Conservation (phyloP, 2,113 vertebrate species). For the Chamaetylas fuelleborni region DNA sequence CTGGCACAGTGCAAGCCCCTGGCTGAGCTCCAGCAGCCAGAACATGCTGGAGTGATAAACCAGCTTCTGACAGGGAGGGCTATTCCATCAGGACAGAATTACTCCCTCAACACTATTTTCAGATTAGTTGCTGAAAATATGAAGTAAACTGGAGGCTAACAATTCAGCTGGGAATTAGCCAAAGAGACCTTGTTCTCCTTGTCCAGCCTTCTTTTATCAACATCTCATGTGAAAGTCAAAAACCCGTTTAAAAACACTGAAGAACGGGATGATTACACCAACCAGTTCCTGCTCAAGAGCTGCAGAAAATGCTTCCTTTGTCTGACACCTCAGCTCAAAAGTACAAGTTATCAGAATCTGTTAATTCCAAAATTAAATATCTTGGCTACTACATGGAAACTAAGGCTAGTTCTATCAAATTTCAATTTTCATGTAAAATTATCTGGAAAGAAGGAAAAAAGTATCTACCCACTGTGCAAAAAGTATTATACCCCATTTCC, state of each 20-base stretch:
- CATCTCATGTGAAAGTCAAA: neutral
- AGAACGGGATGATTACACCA: neutral
- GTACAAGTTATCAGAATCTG: neutral
- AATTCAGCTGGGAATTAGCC: constrained; percentile 14
- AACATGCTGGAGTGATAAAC: neutral
- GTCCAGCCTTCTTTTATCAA: neutral
- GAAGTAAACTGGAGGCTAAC: neutral
- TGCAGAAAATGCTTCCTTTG: neutral
- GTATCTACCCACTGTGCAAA: neutral
- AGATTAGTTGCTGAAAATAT: constrained; percentile 14
- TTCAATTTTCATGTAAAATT: neutral
- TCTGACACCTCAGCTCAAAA: neutral
- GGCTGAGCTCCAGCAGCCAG: neutral
- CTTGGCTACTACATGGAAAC: neutral
- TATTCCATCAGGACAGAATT: neutral
- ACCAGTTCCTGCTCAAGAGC: neutral
- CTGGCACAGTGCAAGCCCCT: neutral
- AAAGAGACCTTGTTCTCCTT: neutral
- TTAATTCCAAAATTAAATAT: neutral
- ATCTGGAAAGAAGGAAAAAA: neutral
- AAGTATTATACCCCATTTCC: neutral
- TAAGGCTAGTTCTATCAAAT: neutral
- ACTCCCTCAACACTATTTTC: neutral
- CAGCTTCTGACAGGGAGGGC: constrained; percentile 1
- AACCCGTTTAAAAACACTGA: neutral